Evolutionary conservation across 2,797 vertebrate genomes (phyloP), one percentile per base, ranked within the genome.

Genomic region (Florisuga fusca): DNA sequence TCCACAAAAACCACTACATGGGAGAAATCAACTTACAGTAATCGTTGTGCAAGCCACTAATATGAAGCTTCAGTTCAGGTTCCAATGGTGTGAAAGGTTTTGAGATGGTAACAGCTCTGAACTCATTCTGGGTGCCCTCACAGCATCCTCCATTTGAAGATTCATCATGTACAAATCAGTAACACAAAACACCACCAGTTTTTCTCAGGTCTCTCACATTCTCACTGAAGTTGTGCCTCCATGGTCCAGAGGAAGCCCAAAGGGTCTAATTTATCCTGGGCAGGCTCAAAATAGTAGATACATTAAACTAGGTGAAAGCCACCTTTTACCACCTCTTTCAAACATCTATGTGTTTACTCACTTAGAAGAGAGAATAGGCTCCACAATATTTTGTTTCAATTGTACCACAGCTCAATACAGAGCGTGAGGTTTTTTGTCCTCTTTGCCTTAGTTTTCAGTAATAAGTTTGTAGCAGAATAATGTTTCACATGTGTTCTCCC

Each of bases 11-110:
- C 12, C 41, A 79, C 12, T 69, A 77, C 33, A 46, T 15, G 69
- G 16, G 46, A 92, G 45, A 87, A 71, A 63, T 34, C 50, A 81
- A 96, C 98, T 98, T 97, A 98, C 98, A 98, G 88, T 98, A 98
- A 91, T 98, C 98, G 78, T 98, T 96, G 59, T 86, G 88, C 71
- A 98, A 97, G 12, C 97, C 98, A 13, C 96, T 95, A 36, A 98
- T 92, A 58, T 97, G 97, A 91, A 98, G 64, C 72, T 84, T 97
- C 71, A 88, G 67, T 79, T 96, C 93, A 13, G 96, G 93, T 12
- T 96, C 85, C 43, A 91, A 12, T 21, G n/a, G 10, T 50, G 38
- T 7, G 17, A 57, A 89, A 23, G 15, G 9, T 29, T 85, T 83
- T 46, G 3, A 2, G 22, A 55, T 27, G 33, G 34, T 46, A 61